Conservation (phyloP, 2,113 vertebrate species). For the Toxotes chatareus region DNA sequence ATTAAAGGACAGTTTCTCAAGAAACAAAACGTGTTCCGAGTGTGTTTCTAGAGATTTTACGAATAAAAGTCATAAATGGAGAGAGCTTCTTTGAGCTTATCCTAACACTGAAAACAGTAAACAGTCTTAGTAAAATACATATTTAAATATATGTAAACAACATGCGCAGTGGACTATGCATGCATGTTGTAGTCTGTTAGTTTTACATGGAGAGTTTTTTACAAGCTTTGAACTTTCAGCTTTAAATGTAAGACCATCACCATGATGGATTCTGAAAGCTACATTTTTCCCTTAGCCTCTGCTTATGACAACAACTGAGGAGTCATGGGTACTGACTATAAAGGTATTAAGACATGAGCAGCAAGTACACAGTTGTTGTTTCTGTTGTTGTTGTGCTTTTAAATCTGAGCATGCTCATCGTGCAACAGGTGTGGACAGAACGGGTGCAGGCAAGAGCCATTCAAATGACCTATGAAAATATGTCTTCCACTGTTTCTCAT, state of each 20-base stretch:
- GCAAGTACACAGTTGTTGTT: too few relatives aligned
- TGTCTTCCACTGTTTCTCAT: not conserved
- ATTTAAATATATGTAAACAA: not conserved
- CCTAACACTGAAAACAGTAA: not conserved
- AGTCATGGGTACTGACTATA: not conserved
- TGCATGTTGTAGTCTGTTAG: not conserved
- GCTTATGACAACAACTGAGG: not conserved
- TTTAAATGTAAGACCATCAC: not conserved
- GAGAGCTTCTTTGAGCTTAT: not conserved
- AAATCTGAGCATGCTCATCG: constrained; percentile 36
- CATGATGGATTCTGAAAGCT: not conserved
- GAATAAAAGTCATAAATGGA: not conserved
- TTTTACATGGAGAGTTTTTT: not conserved
- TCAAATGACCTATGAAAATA: not conserved
- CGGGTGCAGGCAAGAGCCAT: constrained; percentile 10
- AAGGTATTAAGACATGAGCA: not conserved
- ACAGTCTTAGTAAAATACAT: not conserved
- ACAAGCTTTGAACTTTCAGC: not conserved
- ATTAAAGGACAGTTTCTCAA: not conserved
- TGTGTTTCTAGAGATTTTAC: not conserved
- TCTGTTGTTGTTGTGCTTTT: constrained; percentile 8
- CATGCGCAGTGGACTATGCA: not conserved
- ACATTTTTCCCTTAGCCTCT: not conserved
- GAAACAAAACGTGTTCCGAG: not conserved
- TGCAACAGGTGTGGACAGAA: constrained; percentile 67